phyloP scores from a whole-genome alignment of 1,140 invertebrate species.

The Drosophila triauraria region DNA sequence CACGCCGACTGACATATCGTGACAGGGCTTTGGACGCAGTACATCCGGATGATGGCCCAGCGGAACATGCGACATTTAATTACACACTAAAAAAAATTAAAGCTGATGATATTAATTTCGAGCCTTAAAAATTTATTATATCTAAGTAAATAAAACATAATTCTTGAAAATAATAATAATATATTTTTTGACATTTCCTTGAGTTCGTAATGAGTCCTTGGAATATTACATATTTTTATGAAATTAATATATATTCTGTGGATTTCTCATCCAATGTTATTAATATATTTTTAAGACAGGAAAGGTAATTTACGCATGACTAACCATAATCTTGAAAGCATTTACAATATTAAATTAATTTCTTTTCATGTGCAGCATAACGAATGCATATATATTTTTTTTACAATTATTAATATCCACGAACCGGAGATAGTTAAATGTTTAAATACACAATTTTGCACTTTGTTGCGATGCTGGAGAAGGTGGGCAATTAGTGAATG shows the following conservation, averaged over 20 bases:
- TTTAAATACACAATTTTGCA: constrained; percentile 3
- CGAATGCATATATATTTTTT: neutral
- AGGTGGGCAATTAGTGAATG: constrained; percentile 16
- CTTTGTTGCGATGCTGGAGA: neutral
- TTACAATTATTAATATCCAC: neutral
- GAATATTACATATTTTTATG: too few species aligned
- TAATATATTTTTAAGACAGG: too few species aligned
- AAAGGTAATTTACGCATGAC: too few species aligned
- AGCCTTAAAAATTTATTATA: neutral
- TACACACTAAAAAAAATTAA: constrained; percentile 1
- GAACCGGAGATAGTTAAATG: neutral
- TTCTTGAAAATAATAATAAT: neutral
- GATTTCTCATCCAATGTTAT: too few species aligned
- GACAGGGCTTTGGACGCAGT: constrained; percentile 18
- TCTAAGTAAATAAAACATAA: neutral
- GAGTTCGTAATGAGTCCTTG: too few species aligned
- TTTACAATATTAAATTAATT: too few species aligned
- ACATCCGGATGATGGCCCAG: constrained; percentile 4
- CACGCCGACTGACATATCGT: constrained; percentile 33
- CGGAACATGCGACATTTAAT: constrained; percentile 27
- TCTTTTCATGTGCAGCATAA: too few species aligned
- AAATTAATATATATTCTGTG: too few species aligned
- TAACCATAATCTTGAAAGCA: too few species aligned
- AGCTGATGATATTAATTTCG: too few species aligned
- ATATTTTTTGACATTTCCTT: neutral